Conservation (phyloP, 1,140 invertebrate genomes). For the Myzus persicae region DNA sequence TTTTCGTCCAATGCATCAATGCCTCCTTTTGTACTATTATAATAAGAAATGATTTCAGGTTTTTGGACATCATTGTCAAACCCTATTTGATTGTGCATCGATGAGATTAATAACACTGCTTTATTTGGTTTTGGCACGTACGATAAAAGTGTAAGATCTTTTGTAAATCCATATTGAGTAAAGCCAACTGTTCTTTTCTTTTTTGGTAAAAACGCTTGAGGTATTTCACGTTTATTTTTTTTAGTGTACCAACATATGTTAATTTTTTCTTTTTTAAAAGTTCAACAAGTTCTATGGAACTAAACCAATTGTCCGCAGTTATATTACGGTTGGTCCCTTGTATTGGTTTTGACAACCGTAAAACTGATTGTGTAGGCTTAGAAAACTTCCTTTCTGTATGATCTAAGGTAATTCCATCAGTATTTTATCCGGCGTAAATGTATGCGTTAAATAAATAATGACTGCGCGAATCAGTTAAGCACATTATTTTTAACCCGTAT, state of each 20-base stretch:
- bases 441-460: constrained; percentile 63
- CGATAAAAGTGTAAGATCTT: constrained; percentile 57
- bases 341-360: constrained; percentile 61
- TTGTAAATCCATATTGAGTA: constrained; percentile 41
- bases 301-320: constrained; percentile 65
- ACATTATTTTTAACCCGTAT: constrained; percentile 66
- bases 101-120: constrained; percentile 63
- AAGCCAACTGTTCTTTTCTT: neutral
- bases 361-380: constrained; percentile 30
- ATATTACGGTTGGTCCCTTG: constrained; percentile 62
- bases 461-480: constrained; percentile 61
- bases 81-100: constrained; percentile 62
- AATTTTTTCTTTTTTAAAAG: constrained; percentile 61
- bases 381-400: constrained; percentile 60
- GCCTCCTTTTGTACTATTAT: constrained; percentile 63
- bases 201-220: constrained; percentile 50
- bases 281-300: constrained; percentile 62
- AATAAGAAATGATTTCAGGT: constrained; percentile 62
- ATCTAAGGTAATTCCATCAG: constrained; percentile 60
- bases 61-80: constrained; percentile 60
- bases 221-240: constrained; percentile 60
- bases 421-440: constrained; percentile 62
- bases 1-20: constrained; percentile 63
- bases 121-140: constrained; percentile 61
- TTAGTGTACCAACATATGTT: constrained; percentile 60